Evolutionary conservation across 2,888 invertebrate species (phyloP).

Genomic region (Pristionchus maxplancki): DNA sequence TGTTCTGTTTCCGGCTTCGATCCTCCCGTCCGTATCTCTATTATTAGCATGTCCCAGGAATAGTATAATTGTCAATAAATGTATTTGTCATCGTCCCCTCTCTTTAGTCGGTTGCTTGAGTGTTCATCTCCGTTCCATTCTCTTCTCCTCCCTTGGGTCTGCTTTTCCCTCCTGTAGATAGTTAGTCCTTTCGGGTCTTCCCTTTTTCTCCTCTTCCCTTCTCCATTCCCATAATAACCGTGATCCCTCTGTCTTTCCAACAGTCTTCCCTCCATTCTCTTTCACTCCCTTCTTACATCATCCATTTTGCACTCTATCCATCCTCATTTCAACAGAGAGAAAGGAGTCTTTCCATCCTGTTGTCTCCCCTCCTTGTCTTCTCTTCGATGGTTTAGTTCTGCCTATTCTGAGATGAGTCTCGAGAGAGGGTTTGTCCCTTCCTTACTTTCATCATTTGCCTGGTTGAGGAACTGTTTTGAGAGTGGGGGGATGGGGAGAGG

Average conservation of each 20-base stretch:
- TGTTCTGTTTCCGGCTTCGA: neutral
- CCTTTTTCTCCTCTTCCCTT: neutral
- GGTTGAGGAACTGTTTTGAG: neutral
- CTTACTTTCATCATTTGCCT: neutral
- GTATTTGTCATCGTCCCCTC: neutral
- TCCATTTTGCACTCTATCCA: constrained; percentile 25
- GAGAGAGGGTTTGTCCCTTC: neutral
- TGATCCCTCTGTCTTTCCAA: constrained; percentile 9
- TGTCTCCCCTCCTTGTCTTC: constrained; percentile 1
- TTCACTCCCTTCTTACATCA: constrained; percentile 19
- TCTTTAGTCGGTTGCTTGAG: neutral
- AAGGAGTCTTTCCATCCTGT: neutral
- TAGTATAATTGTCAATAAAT: neutral
- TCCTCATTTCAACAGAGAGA: constrained; percentile 33
- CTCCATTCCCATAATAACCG: constrained; percentile 34
- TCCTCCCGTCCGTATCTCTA: neutral
- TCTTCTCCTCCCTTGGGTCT: neutral
- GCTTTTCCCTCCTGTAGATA: neutral
- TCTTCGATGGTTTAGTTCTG: constrained; percentile 1
- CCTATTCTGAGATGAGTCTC: constrained; percentile 40
- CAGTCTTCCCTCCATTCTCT: neutral
- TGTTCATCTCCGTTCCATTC: constrained; percentile 30
- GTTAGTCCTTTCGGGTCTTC: constrained; percentile 22
- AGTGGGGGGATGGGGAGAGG: neutral
- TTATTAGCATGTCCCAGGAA: neutral